A percentile compares a stretch with the other conserved stretches of the same genome.
phyloP scores from a whole-genome alignment of 1,140 invertebrate species.

The Pantala flavescens region DNA sequence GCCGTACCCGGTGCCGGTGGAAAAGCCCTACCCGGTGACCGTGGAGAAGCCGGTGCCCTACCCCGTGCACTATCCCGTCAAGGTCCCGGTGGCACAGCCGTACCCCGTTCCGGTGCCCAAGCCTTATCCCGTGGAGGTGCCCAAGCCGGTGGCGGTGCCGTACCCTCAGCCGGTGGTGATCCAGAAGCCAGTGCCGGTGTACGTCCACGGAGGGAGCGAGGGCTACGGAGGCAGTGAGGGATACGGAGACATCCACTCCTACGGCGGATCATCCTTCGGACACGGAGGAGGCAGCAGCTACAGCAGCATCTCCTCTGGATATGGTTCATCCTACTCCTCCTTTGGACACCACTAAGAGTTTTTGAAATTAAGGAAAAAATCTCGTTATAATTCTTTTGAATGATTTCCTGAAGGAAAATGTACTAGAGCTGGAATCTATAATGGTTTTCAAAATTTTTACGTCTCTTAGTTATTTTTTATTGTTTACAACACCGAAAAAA shows the following conservation, averaged over 20 bases:
- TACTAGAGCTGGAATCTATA: no score
- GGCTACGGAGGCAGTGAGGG: conserved; percentile 24
- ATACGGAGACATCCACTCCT: conserved; percentile 16
- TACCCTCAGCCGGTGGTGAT: conserved; percentile 11
- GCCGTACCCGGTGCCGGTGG: conserved; percentile 11
- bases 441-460: no score
- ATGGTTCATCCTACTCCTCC: neutral
- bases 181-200: neutral
- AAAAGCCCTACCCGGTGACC: neutral
- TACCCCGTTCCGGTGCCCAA: neutral
- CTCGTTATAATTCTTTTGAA: no score
- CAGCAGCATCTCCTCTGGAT: neutral
- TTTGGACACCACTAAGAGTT: neutral
- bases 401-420: no score
- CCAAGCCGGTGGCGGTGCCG: conserved; percentile 2
- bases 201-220: neutral
- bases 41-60: conserved; percentile 5
- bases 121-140: conserved; percentile 11
- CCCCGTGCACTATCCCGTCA: conserved; percentile 14
- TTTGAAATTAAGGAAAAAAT: no score
- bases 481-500: no score
- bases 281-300: neutral
- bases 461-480: no score
- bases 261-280: conserved; percentile 22
- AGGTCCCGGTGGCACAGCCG: neutral